Percentiles rank a stretch among this genome's conserved stretches.
Evolutionary conservation across 2,113 vertebrate species (phyloP).

Genomic region (Pygoscelis antarcticus): DNA sequence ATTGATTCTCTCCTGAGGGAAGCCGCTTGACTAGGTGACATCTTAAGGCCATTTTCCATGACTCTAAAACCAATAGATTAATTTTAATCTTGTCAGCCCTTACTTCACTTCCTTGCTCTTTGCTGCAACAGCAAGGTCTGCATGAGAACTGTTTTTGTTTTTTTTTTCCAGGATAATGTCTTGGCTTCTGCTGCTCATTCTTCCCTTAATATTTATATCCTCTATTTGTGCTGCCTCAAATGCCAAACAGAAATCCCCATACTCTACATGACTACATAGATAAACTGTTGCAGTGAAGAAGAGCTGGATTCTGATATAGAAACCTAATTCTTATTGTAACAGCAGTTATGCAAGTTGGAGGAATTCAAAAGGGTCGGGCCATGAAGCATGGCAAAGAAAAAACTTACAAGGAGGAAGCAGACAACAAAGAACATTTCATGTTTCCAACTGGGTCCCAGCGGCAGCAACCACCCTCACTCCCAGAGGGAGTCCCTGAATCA

Average conservation of each 20-base stretch:
- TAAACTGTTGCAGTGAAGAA: neutral
- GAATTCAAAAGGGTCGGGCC: neutral
- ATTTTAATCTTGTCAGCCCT: neutral
- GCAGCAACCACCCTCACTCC: neutral
- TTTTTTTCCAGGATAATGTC: neutral
- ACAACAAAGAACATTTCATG: neutral
- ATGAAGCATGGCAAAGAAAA: neutral
- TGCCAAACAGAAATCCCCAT: neutral
- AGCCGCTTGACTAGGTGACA: neutral
- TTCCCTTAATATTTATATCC: neutral
- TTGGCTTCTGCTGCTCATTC: neutral
- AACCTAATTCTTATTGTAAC: neutral
- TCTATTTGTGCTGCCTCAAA: neutral
- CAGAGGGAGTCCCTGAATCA: neutral
- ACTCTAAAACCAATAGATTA: neutral
- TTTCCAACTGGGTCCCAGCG: neutral
- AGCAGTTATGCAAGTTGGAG: neutral
- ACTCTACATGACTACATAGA: neutral
- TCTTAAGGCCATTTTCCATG: neutral
- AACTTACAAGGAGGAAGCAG: neutral
- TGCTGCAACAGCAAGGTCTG: neutral
- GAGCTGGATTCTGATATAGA: neutral
- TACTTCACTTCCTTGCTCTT: neutral
- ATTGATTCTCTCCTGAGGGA: neutral
- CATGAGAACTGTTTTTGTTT: neutral